Evolutionary conservation across 2,113 vertebrate genomes (phyloP).

Genomic region (Thalassarche chlororhynchos): DNA sequence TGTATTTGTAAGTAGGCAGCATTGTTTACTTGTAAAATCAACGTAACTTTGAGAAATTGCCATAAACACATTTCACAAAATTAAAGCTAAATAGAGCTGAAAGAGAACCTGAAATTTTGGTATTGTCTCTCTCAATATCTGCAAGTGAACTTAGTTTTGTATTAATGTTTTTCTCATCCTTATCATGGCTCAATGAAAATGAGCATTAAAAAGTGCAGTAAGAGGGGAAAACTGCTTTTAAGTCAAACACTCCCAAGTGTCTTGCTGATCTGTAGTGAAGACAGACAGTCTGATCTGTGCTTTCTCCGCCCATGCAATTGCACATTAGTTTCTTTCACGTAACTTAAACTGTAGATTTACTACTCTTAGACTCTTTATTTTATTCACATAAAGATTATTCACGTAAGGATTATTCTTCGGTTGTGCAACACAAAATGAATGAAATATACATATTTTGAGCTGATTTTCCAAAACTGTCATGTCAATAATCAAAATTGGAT

Average conservation of each 20-base stretch:
- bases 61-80: neutral
- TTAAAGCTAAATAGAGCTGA: neutral
- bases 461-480: neutral
- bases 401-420: neutral
- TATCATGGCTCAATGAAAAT: neutral
- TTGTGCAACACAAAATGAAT: neutral
- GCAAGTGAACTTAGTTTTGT: neutral
- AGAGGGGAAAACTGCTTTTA: neutral
- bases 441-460: neutral
- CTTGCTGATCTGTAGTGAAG: neutral
- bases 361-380: neutral
- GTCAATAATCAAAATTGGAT: neutral
- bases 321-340: neutral
- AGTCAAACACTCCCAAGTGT: neutral
- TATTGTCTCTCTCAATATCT: neutral
- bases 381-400: neutral
- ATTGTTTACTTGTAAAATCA: neutral
- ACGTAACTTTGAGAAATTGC: neutral
- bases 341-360: neutral
- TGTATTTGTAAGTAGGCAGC: neutral
- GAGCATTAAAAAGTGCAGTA: neutral
- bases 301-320: neutral
- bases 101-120: neutral
- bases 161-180: neutral
- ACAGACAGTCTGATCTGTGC: neutral